A percentile compares a stretch with the other conserved stretches of the same genome.
phyloP scores from a whole-genome alignment of 2,797 vertebrate species.

The Adrianichthys oophorus region DNA sequence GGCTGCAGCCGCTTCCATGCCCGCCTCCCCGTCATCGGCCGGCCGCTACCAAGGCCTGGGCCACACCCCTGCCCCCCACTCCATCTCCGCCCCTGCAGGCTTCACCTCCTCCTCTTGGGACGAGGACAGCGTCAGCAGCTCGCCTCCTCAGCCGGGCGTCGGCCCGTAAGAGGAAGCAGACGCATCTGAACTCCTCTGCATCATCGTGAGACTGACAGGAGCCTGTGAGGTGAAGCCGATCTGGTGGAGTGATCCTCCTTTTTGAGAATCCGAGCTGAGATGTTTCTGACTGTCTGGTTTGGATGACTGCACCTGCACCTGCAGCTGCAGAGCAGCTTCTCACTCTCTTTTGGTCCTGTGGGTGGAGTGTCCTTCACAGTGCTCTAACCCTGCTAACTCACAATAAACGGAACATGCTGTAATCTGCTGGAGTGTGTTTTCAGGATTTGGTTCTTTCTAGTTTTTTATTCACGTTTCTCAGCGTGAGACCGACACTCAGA shows the following conservation, averaged over 20 bases:
- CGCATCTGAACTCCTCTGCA: not conserved
- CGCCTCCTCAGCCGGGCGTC: not conserved
- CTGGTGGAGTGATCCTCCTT: slow-evolving; percentile 9
- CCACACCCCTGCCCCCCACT: slow-evolving; percentile 58
- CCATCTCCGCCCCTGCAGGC: slow-evolving; percentile 58
- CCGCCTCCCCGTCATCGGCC: slow-evolving; percentile 45
- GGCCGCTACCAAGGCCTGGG: slow-evolving; percentile 66
- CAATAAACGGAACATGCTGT: not conserved
- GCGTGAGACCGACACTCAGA: too few relatives aligned
- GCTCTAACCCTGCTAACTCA: not conserved
- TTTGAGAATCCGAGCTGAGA: slow-evolving; percentile 5
- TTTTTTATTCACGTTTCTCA: too few relatives aligned
- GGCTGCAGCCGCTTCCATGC: slow-evolving; percentile 42
- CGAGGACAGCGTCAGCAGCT: slow-evolving; percentile 42
- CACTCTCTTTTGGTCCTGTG: not conserved
- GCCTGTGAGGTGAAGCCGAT: slow-evolving; percentile 30
- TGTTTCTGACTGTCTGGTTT: slow-evolving; percentile 35
- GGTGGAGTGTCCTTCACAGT: slow-evolving; percentile 14
- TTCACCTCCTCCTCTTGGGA: slow-evolving; percentile 54
- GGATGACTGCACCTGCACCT: slow-evolving; percentile 23
- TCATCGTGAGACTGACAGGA: too few relatives aligned
- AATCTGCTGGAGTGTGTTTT: too few relatives aligned
- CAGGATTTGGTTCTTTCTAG: too few relatives aligned
- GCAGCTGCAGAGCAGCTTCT: not conserved
- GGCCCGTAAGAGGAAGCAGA: slow-evolving; percentile 7